phyloP scores from a whole-genome alignment of 2,113 vertebrate species.

The Ursus arctos region DNA sequence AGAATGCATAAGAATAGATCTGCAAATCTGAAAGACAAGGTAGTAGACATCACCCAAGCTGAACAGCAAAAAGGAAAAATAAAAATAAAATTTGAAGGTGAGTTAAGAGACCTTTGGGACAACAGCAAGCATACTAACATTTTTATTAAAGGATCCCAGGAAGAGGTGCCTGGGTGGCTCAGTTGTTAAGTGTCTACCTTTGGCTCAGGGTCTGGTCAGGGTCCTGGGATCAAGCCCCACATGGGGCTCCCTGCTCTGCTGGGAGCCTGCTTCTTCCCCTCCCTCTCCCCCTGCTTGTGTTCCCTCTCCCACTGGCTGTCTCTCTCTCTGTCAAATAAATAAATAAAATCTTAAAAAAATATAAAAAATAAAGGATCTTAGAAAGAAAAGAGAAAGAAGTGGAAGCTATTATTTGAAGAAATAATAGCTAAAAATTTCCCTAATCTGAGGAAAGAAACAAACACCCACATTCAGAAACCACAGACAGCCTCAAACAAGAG shows the following conservation, averaged over 20 bases:
- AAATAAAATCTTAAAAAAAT: too few species aligned
- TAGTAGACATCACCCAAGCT: not conserved
- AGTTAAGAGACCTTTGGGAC: not conserved
- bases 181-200: too few species aligned
- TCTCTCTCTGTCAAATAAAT: too few species aligned
- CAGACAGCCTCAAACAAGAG: not conserved
- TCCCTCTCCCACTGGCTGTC: too few species aligned
- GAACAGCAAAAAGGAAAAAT: not conserved
- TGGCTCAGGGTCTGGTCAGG: too few species aligned
- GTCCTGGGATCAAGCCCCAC: too few species aligned
- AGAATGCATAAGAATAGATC: not conserved
- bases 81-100: not conserved
- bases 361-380: not conserved
- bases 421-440: not conserved
- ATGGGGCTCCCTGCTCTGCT: too few species aligned
- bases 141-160: not conserved
- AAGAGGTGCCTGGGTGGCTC: not conserved
- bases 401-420: not conserved
- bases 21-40: not conserved
- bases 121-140: not conserved
- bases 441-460: not conserved
- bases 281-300: too few species aligned
- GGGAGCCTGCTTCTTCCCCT: too few species aligned
- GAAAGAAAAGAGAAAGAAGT: not conserved
- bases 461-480: not conserved